Conservation (phyloP, 2,888 invertebrate genomes). For the Erebia aethiops region DNA sequence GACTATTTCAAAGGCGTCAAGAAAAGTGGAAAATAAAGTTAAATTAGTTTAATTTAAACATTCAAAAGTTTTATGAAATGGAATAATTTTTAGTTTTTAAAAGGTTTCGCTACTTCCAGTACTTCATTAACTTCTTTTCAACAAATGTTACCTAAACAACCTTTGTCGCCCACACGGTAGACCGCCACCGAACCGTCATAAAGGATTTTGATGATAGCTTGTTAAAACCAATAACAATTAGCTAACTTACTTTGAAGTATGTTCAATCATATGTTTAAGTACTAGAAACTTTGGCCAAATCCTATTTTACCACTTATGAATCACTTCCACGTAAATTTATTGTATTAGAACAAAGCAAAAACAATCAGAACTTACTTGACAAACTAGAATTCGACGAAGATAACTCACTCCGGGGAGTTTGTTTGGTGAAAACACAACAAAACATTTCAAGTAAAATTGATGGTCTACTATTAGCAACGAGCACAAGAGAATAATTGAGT, state of each 20-base stretch:
- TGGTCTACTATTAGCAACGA: constrained; percentile 1
- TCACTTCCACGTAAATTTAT: neutral
- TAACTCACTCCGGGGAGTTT: constrained; percentile 23
- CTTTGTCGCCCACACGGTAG: no score
- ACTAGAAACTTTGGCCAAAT: neutral
- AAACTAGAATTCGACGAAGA: constrained; percentile 36
- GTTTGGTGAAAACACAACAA: constrained; percentile 35
- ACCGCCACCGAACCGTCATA: no score
- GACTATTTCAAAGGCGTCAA: no score
- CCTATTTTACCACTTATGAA: neutral
- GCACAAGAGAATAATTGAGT: constrained; percentile 13
- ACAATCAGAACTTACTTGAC: constrained; percentile 36
- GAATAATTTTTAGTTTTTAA: no score
- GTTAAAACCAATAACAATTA: no score
- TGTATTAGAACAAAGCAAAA: neutral
- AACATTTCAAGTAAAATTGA: constrained; percentile 28
- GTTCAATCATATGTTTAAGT: no score
- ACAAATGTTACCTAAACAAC: constrained; percentile 7
- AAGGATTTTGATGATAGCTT: no score
- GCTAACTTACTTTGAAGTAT: no score
- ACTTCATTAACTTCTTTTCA: neutral
- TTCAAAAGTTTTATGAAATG: no score
- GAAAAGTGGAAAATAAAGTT: no score
- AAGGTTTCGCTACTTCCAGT: neutral
- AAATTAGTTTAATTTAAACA: no score